These are phyloP conservation scores for Leptopterna dolabrata DNA, from an alignment of 2,888 invertebrate genomes.

Conservation along the genomic window DNA sequence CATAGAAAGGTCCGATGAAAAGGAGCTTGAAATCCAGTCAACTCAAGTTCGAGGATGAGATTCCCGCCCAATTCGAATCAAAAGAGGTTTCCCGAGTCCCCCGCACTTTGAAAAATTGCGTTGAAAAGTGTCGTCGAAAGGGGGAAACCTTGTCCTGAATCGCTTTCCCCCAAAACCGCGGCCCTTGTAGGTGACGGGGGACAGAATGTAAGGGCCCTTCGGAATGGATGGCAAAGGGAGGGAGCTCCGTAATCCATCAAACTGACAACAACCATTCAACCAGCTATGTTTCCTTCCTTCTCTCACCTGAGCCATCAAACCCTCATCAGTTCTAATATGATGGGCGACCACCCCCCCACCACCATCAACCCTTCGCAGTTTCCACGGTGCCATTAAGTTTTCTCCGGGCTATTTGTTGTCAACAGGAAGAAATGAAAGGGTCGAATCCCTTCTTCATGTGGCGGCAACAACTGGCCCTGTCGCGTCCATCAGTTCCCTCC, in stretches of 20 bases:
- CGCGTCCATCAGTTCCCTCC: not conserved
- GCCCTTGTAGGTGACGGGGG: not conserved
- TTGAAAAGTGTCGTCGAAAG: not conserved
- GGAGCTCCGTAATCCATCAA: not conserved
- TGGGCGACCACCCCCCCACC: not conserved
- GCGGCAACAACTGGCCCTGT: not conserved
- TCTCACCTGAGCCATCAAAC: slow-evolving; percentile 3
- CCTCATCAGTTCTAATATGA: not conserved
- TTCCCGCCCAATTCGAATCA: not conserved
- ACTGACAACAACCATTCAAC: slow-evolving; percentile 8
- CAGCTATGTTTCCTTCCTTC: slow-evolving; percentile 3
- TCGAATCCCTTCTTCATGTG: not conserved
- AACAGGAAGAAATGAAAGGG: not conserved
- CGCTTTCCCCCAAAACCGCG: not conserved
- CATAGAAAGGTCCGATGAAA: not conserved
- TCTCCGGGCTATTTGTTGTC: not conserved
- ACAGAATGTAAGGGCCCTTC: not conserved
- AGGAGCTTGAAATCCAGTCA: not conserved
- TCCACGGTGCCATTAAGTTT: not conserved
- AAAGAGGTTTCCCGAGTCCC: not conserved
- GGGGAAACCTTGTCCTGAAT: not conserved
- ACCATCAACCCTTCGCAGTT: not conserved
- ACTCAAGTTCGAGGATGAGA: not conserved
- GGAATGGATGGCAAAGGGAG: not conserved
- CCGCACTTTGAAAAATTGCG: not conserved